Percentiles rank a stretch among this genome's conserved stretches.
Conservation (phyloP, 2,113 vertebrate genomes). For the Chrysemys picta region DNA sequence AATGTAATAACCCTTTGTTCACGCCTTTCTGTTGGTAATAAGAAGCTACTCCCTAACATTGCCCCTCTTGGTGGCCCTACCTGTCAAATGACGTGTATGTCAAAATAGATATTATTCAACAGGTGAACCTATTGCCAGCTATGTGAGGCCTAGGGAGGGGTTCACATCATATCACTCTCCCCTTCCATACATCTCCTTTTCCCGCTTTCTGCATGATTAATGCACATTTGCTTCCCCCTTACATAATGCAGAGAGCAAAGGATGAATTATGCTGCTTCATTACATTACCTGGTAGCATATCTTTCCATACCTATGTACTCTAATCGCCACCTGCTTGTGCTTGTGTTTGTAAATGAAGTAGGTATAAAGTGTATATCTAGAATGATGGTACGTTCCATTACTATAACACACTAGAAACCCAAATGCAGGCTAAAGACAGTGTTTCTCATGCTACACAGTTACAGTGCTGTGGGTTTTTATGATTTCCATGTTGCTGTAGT, state of each 20-base stretch:
- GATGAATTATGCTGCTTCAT: slow-evolving; percentile 72
- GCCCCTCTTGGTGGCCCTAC: slow-evolving; percentile 58
- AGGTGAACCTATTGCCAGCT: slow-evolving; percentile 57
- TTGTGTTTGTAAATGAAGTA: slow-evolving; percentile 66
- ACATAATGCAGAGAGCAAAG: slow-evolving; percentile 68
- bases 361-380: slow-evolving; percentile 65
- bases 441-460: slow-evolving; percentile 52
- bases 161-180: slow-evolving; percentile 57
- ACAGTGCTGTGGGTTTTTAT: slow-evolving; percentile 45
- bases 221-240: slow-evolving; percentile 62
- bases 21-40: slow-evolving; percentile 46
- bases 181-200: slow-evolving; percentile 73
- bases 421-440: slow-evolving; percentile 46
- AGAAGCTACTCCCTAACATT: slow-evolving; percentile 35
- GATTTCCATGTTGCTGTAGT: slow-evolving; percentile 35
- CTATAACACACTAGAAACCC: slow-evolving; percentile 44
- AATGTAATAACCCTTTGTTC: slow-evolving; percentile 20
- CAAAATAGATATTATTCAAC: slow-evolving; percentile 55
- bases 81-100: slow-evolving; percentile 59
- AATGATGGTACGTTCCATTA: slow-evolving; percentile 55
- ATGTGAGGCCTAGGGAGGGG: slow-evolving; percentile 45
- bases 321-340: slow-evolving; percentile 49
- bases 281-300: slow-evolving; percentile 62
- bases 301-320: slow-evolving; percentile 51
- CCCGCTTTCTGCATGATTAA: slow-evolving; percentile 73